These are phyloP conservation scores for Thalassarche chlororhynchos DNA, from an alignment of 2,113 vertebrate genomes.

Conservation along the genomic window DNA sequence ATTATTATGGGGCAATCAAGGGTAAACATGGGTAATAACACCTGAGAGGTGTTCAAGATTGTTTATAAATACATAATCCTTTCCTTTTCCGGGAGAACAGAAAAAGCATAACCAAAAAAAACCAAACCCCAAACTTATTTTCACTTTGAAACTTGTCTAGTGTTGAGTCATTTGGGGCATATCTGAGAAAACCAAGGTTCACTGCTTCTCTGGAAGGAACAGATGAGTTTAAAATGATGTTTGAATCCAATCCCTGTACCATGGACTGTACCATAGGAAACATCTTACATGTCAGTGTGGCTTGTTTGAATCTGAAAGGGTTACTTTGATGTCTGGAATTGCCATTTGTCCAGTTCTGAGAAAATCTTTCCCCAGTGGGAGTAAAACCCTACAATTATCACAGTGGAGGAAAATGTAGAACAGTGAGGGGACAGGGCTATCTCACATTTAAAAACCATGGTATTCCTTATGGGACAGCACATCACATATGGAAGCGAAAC, in stretches of 20 bases:
- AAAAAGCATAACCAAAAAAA: neutral
- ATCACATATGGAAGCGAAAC: neutral
- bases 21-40: neutral
- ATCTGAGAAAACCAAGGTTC: neutral
- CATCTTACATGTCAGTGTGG: neutral
- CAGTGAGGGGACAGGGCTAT: neutral
- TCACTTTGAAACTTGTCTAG: neutral
- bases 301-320: neutral
- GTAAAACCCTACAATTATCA: neutral
- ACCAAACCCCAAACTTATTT: neutral
- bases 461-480: neutral
- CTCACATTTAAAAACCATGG: neutral
- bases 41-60: neutral
- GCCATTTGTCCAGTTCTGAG: neutral
- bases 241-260: neutral
- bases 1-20: neutral
- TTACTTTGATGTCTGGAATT: neutral
- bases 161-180: neutral
- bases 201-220: neutral
- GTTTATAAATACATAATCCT: neutral
- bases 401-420: neutral
- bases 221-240: neutral
- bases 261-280: neutral
- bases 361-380: neutral
- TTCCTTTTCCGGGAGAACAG: neutral